Evolutionary conservation across 1,140 invertebrate genomes (phyloP).

Genomic region (Eufriesea mexicana): DNA sequence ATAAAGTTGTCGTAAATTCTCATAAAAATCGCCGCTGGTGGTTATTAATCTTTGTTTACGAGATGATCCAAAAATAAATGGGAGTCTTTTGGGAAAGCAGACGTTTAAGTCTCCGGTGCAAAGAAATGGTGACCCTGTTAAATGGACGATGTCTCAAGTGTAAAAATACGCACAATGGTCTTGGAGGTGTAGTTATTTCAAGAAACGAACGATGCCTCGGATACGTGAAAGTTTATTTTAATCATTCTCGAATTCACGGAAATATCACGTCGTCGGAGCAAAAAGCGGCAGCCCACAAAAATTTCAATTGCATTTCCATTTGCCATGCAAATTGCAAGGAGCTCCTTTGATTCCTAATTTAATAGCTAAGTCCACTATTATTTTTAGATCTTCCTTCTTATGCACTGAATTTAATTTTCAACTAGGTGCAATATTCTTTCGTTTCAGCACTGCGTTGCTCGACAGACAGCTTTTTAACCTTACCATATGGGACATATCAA

Average conservation of each 20-base stretch:
- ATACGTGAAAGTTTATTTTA: slow-evolving; percentile 20
- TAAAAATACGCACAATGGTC: slow-evolving; percentile 24
- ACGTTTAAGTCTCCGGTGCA: not conserved
- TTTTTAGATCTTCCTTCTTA: no score
- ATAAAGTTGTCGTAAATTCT: no score
- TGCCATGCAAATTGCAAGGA: not conserved
- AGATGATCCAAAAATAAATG: not conserved
- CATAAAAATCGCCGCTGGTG: not conserved
- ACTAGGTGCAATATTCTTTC: no score
- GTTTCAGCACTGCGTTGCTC: no score
- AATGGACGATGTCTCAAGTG: not conserved
- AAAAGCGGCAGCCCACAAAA: not conserved
- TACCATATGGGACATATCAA: no score
- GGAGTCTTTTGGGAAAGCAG: no score
- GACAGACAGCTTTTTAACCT: no score
- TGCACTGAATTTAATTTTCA: no score
- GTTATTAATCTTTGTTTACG: not conserved
- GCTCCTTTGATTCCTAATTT: not conserved
- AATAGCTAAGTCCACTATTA: no score
- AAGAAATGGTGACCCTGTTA: not conserved
- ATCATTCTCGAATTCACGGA: not conserved
- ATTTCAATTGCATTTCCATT: not conserved
- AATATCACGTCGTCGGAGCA: not conserved
- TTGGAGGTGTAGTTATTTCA: slow-evolving; percentile 28
- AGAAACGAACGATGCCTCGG: slow-evolving; percentile 17